Conservation (phyloP, 2,797 vertebrate genomes). For the Alca torda region DNA sequence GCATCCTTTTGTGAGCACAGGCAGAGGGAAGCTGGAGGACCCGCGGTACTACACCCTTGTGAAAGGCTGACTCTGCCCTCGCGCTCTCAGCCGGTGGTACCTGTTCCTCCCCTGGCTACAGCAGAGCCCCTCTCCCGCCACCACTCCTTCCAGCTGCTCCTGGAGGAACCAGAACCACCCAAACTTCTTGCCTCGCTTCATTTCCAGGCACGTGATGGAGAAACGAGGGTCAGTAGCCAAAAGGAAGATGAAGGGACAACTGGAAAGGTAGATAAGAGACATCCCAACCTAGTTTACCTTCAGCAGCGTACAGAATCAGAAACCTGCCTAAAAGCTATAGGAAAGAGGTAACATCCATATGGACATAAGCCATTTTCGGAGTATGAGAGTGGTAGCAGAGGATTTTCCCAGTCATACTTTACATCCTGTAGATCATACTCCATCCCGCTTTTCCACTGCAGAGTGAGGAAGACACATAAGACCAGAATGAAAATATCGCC, state of each 20-base stretch:
- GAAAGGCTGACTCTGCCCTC: fast-evolving
- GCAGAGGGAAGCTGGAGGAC: fast-evolving
- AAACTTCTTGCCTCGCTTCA: background rate
- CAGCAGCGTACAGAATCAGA: background rate
- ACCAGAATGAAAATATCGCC: background rate
- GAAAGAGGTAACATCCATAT: background rate
- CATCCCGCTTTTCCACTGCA: background rate
- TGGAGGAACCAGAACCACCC: background rate
- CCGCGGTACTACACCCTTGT: fast-evolving
- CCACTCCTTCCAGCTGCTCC: fast-evolving
- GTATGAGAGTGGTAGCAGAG: background rate
- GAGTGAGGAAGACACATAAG: background rate
- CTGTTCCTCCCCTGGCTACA: fast-evolving
- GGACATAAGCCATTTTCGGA: background rate
- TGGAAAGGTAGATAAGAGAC: background rate
- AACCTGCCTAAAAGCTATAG: background rate
- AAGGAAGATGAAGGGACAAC: background rate
- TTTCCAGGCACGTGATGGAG: background rate
- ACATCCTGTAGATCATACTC: background rate
- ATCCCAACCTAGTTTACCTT: background rate
- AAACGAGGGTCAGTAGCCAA: background rate
- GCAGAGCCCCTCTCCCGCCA: background rate
- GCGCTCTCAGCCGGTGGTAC: fast-evolving
- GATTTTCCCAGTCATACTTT: background rate
- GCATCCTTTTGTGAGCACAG: background rate